Evolutionary conservation across 2,888 invertebrate species (phyloP), one percentile per base, ranked within the genome.

Genomic region (Drosophila mimica): DNA sequence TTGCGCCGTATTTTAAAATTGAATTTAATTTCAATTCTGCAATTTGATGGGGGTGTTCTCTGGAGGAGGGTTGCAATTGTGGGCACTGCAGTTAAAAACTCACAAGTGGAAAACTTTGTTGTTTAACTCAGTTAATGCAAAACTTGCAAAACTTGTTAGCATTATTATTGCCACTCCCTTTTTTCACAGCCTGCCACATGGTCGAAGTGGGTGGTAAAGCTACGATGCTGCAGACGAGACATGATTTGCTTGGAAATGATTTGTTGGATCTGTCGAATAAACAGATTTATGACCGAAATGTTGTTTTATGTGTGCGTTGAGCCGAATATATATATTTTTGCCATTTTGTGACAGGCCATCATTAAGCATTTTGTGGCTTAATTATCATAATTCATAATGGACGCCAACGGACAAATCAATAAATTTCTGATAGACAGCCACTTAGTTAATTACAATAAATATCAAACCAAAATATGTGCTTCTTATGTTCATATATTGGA

Each of bases 61-160:
- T 2, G 43, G 2, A 11, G 11, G 8, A 25, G 15, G 62, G 53
- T 33, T 49, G 73, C 28, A 28, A n/a, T 48, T 68, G 68, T 57
- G 33, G 48, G 40, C 34, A 58, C 34, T 70, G 81, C 74, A 68
- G 66, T 71, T 74, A 60, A 73, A 73, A 88, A 82, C 81, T 80
- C 74, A 75, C 78, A 86, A 90, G 86, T 90, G 77, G 81, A 90
- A 89, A 90, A 90, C 74, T 87, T 87, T 90, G 61, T 76, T 81
- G 70, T 72, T 75, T 79, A 86, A 86, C 83, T 88, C 70, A 71
- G 74, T 86, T 86, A 90, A 80, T 70, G 78, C 61, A 57, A 74
- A 79, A 82, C 74, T 70, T 72, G 66, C 69, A 63, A 74, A 79
- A 82, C 74, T 70, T 72, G 66, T 67, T 61, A 70, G 28, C 48